Base-by-base conservation (phyloP, 2,888 invertebrate genomes). In the Phytoseiulus persimilis region DNA sequence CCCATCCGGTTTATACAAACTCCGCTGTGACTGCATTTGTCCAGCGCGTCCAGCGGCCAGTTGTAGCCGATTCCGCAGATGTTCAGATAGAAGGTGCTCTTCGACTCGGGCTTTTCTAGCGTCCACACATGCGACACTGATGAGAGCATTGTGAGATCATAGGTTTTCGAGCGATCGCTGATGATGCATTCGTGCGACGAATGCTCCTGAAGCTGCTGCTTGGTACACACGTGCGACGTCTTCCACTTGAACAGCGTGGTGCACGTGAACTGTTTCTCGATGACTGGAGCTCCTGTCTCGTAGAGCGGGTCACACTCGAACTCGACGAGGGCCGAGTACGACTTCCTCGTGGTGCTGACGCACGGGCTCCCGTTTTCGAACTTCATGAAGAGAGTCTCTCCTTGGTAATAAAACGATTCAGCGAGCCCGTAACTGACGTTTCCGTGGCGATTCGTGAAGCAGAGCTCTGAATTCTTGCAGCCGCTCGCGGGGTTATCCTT, bases 271-370 rank as follows among this genome's bases (percentile, higher is more conserved):
- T 87, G 87, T n/a, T n/a, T 33, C 32, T 87, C 87, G 33, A 87
- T 45, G 45, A 87, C 87, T n/a, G 87, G 87, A 32, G 11, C 45
- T 6, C 87, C 87, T 32, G 87, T 87, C n/a, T 87, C 87, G 33
- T 87, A 87, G 87, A 87, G 39, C 9, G 87, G 87, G 18, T 87
- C 87, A 31, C 87, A 87, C 87, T 87, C 87, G 32, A 87, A 87
- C 33, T 87, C 33, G 32, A 87, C 87, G 18, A 87, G 32, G 39
- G 87, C 87, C 28, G 39, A 28, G 33, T 87, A 33, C 5, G 87
- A 31, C 23, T 87, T 87, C n/a, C 33, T 45, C 28, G 45, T 33
- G n/a, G 45, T 33, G 32, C 87, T 33, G 87, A 87, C 87, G 33
- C 87, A 87, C 5, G 32, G 32, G 39, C 45, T 45, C 6, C 87